Percentiles rank a stretch among this genome's conserved stretches.
Evolutionary conservation across 2,113 vertebrate genomes (phyloP).

Genomic region (Leptocoma aspasia): DNA sequence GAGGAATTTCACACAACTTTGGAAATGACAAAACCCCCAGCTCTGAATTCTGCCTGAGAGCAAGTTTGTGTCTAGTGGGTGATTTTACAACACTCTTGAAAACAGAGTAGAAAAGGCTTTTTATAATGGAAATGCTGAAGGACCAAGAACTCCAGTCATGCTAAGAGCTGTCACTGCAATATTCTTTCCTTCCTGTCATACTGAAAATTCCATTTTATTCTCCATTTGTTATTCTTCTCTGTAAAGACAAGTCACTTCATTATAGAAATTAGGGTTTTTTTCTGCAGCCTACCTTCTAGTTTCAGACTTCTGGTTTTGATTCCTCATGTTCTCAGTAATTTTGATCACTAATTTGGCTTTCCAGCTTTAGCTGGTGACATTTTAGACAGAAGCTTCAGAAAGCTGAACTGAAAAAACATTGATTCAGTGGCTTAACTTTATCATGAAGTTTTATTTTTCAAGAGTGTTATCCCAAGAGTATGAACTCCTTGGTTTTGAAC

Average conservation of each 20-base stretch:
- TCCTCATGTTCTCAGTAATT: background rate
- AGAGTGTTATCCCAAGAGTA: background rate
- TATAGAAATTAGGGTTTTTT: background rate
- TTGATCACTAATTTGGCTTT: background rate
- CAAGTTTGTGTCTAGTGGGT: background rate
- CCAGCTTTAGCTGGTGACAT: background rate
- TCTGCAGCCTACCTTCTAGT: background rate
- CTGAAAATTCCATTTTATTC: conserved; percentile 11
- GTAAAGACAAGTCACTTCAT: background rate
- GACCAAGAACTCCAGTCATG: background rate
- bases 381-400: background rate
- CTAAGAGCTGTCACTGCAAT: background rate
- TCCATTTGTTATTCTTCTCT: background rate
- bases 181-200: background rate
- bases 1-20: background rate
- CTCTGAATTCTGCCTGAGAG: background rate
- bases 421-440: background rate
- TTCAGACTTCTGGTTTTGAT: background rate
- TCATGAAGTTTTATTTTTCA: background rate
- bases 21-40: background rate
- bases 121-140: background rate
- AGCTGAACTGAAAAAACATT: background rate
- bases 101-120: background rate
- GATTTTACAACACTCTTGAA: background rate
- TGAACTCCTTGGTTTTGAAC: background rate